Conservation (phyloP, 2,113 vertebrate genomes). For the Nyctereutes procyonoides region DNA sequence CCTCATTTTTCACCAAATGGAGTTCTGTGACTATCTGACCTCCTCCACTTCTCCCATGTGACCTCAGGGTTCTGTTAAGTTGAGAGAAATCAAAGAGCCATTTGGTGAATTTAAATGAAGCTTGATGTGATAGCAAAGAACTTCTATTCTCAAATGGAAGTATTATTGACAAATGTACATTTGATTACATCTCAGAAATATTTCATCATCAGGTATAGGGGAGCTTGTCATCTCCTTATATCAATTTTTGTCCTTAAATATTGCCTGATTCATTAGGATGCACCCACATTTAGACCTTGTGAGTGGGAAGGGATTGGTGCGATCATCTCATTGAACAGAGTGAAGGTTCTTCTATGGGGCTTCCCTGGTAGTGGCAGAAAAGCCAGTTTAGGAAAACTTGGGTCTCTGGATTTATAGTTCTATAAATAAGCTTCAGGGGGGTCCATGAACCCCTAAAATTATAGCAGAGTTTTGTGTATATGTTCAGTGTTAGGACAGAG, state of each 20-base stretch:
- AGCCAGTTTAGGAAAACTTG: background rate
- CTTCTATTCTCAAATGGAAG: conserved; percentile 10
- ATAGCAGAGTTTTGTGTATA: background rate
- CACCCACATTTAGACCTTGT: background rate
- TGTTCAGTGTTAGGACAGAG: background rate
- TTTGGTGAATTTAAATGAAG: background rate
- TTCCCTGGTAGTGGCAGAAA: background rate
- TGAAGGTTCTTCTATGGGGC: background rate
- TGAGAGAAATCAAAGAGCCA: background rate
- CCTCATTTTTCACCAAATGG: background rate
- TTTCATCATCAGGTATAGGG: background rate
- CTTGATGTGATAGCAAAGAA: background rate
- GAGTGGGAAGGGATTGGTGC: too few relatives aligned
- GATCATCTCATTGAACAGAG: background rate
- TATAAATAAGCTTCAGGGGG: background rate
- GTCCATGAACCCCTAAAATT: background rate
- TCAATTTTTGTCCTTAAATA: background rate
- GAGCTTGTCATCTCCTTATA: background rate
- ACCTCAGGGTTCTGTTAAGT: background rate
- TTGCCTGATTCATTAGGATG: background rate
- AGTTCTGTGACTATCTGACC: background rate
- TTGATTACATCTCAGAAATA: background rate
- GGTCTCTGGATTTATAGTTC: background rate
- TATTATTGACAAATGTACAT: background rate
- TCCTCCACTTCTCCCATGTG: background rate